Base-by-base conservation (phyloP, 2,113 vertebrate genomes). In the Pedetes capensis region DNA sequence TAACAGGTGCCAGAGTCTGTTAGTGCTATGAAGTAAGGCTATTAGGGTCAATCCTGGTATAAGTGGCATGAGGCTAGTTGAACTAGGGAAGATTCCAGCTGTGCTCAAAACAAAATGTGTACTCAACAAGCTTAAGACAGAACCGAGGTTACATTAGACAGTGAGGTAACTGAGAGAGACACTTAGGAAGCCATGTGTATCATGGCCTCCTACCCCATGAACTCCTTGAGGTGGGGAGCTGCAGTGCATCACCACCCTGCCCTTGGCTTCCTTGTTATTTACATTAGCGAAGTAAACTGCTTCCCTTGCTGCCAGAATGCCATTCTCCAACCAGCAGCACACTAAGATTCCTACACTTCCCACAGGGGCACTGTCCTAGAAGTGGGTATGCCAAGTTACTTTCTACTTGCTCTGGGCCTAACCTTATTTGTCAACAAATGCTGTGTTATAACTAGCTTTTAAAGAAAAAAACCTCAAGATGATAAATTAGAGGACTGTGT, bases 161-260 rank as follows among this genome's bases (percentile, higher is more conserved):
- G 39, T 25, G 57, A 42, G 11, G n/a, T 39, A 63, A 68, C 51
- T 9, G 23, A 55, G 59, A 55, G 47, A n/a, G n/a, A n/a, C n/a
- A n/a, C n/a, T n/a, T 37, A 34, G 44, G 49, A 78, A 86, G 47
- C 42, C 18, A 79, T 11, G n/a, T 23, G 2, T 9, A 2, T 22
- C 6, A 3, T 32, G 55, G n/a, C 53, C 23, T 27, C 34, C 49
- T 64, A 13, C 29, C 79, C 49, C 69, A 57, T 11, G 22, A n/a
- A 34, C 71, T 32, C 39, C 20, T 2, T 6, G 72, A 57, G 18
- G 27, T 42, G 20, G 42, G 34, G 25, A 8, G 29, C 5, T 13
- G 17, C 55, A 1, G 5, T 1, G 0, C 27, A 34, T 12, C 4
- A 17, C 32, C n/a, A 34, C 4, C 2, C 1, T 2, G 1, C 8